Evolutionary conservation across 2,888 invertebrate species (phyloP), one percentile per base, ranked within the genome.

Genomic region (Euproctis similis): DNA sequence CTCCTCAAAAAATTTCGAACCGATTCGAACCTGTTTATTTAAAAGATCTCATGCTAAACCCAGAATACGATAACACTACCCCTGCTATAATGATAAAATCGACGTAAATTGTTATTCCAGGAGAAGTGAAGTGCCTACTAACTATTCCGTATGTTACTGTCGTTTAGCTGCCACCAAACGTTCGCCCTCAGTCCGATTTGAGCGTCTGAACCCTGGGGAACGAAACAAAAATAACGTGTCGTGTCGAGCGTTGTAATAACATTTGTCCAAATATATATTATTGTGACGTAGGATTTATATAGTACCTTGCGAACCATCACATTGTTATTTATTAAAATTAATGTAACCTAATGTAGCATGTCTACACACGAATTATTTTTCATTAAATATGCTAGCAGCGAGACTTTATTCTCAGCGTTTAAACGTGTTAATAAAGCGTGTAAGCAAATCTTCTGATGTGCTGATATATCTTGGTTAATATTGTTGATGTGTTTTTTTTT

Each of bases 241-340:
- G 73, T 71, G 69, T 71, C 59, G 59, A 56, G 75, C 78, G n/a
- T 81, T 78, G 77, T 78, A 78, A 80, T 75, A 81, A 81, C 77
- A 80, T 80, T 77, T 74, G 81, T 76, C 76, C 76, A 75, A 80
- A 78, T 78, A 80, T 78, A 78, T 77, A 75, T 71, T 74, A 76
- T 77, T 78, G 77, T 78, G 80, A 77, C 78, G 75, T 62, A 53
- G 67, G 74, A 77, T 76, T 78, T 78, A 78, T 76, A 59, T 66
- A 73, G 63, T 60, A 55, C 68, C 68, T 70, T 76, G 76, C 67
- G 68, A 76, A 74, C 72, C 55, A 73, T 72, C 71, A 62, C 67
- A 66, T 66, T 72, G 66, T 69, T 77, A 71, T 74, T 71, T 72
- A 80, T 80, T 76, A 71, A 72, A 71, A 80, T 78, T 69, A 76